These are phyloP conservation scores for Thalassophryne amazonica DNA, from an alignment of 2,797 vertebrate species.

Conservation along the genomic window DNA sequence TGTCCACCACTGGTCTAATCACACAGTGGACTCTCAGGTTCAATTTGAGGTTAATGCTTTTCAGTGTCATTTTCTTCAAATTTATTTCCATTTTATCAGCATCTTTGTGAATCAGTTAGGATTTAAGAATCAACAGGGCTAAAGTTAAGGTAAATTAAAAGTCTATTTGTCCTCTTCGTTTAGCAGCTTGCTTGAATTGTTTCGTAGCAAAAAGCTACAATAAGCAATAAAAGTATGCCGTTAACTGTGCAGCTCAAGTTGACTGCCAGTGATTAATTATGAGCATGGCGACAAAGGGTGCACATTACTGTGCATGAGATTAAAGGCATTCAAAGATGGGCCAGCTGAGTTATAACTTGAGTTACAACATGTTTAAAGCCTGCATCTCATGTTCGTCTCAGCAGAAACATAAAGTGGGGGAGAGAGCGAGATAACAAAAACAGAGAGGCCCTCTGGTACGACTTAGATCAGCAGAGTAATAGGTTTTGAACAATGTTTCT, in stretches of 20 bases:
- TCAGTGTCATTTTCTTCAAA: not conserved
- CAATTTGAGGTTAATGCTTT: not conserved
- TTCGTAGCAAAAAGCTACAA: not conserved
- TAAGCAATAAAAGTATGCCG: no score
- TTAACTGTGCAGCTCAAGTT: no score
- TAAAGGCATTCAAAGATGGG: no score
- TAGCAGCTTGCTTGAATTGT: not conserved
- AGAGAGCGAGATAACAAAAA: not conserved
- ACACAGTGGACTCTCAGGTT: not conserved
- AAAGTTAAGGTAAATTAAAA: not conserved
- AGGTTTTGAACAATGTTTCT: constrained; percentile 10
- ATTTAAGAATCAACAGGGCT: not conserved
- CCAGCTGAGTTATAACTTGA: no score
- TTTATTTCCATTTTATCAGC: not conserved
- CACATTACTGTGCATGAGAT: no score
- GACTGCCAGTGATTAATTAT: no score
- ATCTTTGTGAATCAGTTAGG: not conserved
- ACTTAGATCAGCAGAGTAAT: constrained; percentile 10
- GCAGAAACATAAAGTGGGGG: not conserved
- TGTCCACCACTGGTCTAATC: no score
- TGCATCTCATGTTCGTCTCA: not conserved
- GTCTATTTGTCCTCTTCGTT: not conserved
- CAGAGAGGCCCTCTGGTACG: constrained; percentile 5
- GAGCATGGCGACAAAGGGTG: no score
- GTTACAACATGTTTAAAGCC: no score